Percentiles rank a stretch among this genome's conserved stretches.
Conservation (phyloP, 2,888 invertebrate species). For the Sinhomidia bicolor region DNA sequence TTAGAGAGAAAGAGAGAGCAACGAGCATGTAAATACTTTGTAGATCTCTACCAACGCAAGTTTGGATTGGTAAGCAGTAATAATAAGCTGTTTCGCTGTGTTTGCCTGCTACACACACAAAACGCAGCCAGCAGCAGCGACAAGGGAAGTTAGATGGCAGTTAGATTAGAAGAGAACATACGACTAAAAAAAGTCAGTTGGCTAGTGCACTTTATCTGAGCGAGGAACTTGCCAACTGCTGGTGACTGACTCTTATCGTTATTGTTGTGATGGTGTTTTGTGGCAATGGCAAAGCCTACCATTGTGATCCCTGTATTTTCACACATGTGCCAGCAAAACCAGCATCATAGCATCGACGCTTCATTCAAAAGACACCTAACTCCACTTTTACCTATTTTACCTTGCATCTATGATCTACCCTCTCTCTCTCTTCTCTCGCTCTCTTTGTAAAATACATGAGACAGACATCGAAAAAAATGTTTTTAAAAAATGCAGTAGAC, state of each 20-base stretch:
- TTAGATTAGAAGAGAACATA: slow-evolving; percentile 30
- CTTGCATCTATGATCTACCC: no score
- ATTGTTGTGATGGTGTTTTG: neutral
- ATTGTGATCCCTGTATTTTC: neutral
- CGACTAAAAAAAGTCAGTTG: slow-evolving; percentile 30
- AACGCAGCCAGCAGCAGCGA: neutral
- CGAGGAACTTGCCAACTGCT: neutral
- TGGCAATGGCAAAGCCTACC: neutral
- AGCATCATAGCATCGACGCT: neutral
- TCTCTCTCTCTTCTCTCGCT: no score
- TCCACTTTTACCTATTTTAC: slow-evolving; percentile 3
- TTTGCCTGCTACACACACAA: neutral
- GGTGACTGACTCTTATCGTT: slow-evolving; percentile 2
- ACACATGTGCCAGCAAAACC: no score
- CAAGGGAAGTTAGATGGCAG: slow-evolving; percentile 49
- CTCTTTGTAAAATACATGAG: neutral
- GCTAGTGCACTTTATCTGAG: slow-evolving; percentile 4
- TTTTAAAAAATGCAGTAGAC: neutral
- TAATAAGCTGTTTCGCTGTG: neutral
- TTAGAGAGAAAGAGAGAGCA: slow-evolving; percentile 43
- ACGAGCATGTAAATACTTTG: neutral
- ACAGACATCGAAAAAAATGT: neutral
- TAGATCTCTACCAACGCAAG: no score
- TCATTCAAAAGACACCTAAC: neutral
- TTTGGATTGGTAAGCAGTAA: neutral